Base-by-base conservation (phyloP, 2,113 vertebrate species). In the Pseudorasbora parva region DNA sequence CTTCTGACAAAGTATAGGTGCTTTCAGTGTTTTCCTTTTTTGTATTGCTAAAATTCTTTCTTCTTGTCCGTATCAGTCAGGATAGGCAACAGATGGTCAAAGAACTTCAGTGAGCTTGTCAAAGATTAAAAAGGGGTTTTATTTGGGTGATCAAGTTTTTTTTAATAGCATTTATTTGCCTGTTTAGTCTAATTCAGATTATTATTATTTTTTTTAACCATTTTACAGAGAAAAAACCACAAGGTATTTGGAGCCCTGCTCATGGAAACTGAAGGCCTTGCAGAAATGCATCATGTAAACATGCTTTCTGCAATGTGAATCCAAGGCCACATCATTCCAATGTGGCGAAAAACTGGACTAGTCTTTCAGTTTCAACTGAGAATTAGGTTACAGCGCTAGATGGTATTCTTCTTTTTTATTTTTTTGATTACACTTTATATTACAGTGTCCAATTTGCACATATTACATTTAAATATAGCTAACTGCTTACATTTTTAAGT, bases 261-360 rank as follows among this genome's bases (percentile, higher is more conserved):
- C 10, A 3, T 12, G 37, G 37, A 78, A 78, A 78, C 21, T 62
- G n/a, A 62, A n/a, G 56, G 76, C 51, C n/a, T 78, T 78, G 75
- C 47, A 60, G 43, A 78, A 78, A 78, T 78, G 23, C 76, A 45
- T 60, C 21, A 25, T 27, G 33, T 17, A 62, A 78, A 57, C 33
- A 74, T 23, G 19, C 15, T 77, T 57, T 25, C 43, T 78, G 76
- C 21, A 14, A 45, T 59, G 76, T 43, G 54, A 57, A 37, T 77
- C 51, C 2, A 41, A 51, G 17, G 27, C 51, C 30, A 6, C 45
- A 51, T 77, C 75, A 23, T 25, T 78, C 76, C 8, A 27, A 37
- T 78, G 19, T 78, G 37, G 54, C 8, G 54, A 56, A 30, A 59
- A 77, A n/a, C 8, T 33, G 33, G 5, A 43, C 49, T 33, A 56